Conservation (phyloP, 2,888 invertebrate species). For the Agonopterix subpropinquella region DNA sequence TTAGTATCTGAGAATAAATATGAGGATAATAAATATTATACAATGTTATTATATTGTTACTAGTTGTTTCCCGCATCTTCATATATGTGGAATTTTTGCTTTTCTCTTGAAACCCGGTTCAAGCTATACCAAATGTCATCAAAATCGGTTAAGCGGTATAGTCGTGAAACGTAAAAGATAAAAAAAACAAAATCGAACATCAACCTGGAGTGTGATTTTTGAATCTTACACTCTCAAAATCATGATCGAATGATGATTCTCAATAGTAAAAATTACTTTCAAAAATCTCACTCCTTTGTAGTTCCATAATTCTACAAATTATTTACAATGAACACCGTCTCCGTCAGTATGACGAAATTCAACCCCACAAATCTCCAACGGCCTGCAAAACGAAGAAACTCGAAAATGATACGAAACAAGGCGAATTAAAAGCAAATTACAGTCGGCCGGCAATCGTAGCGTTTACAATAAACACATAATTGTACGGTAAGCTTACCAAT, state of each 20-base stretch:
- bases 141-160: too few relatives aligned
- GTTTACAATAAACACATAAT: conserved; percentile 77
- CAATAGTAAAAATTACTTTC: too few relatives aligned
- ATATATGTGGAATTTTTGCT: too few relatives aligned
- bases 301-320: neutral
- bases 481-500: conserved; percentile 69
- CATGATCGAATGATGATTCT: too few relatives aligned
- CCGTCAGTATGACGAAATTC: conserved; percentile 12
- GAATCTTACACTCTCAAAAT: too few relatives aligned
- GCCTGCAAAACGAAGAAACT: conserved; percentile 61
- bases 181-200: too few relatives aligned
- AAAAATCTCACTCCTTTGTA: neutral
- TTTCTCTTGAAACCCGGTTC: too few relatives aligned
- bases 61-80: neutral
- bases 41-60: conserved; percentile 26
- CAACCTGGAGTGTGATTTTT: too few relatives aligned
- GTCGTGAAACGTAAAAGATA: too few relatives aligned
- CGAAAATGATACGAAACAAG: conserved; percentile 72
- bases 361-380: conserved; percentile 47
- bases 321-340: neutral
- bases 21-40: conserved; percentile 41
- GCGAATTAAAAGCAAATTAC: conserved; percentile 75
- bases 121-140: too few relatives aligned
- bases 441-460: conserved; percentile 69
- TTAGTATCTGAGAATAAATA: conserved; percentile 38